phyloP scores from a whole-genome alignment of 2,888 invertebrate genomes.

The Meiosimyza platycephala region DNA sequence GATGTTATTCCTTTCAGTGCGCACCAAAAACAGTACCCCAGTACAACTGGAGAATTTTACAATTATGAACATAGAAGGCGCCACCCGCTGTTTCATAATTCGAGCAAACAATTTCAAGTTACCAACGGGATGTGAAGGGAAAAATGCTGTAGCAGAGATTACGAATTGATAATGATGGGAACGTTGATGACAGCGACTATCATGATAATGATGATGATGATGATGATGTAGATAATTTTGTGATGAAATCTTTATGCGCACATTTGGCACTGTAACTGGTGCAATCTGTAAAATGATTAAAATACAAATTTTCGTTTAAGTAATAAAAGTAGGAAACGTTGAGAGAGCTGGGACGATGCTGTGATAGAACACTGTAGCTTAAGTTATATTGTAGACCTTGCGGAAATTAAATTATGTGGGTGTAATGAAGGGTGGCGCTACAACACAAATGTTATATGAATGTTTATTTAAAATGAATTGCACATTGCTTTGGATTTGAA shows the following conservation, averaged over 20 bases:
- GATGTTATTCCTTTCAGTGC: neutral
- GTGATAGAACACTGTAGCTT: slow-evolving; percentile 27
- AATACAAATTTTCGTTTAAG: slow-evolving; percentile 16
- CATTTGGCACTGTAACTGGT: slow-evolving; percentile 32
- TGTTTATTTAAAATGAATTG: neutral
- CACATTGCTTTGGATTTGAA: neutral
- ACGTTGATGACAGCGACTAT: slow-evolving; percentile 4
- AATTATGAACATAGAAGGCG: slow-evolving; percentile 19
- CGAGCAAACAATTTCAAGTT: slow-evolving; percentile 11
- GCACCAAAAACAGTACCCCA: neutral
- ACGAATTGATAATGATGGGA: slow-evolving; percentile 18
- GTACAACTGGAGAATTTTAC: slow-evolving; percentile 7
- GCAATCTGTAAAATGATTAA: slow-evolving; percentile 30
- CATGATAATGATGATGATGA: slow-evolving; percentile 7
- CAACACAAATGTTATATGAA: neutral
- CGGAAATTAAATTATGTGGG: slow-evolving; percentile 53
- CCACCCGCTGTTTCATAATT: slow-evolving; percentile 38
- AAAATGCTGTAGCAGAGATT: slow-evolving; percentile 21
- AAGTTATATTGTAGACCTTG: slow-evolving; percentile 43
- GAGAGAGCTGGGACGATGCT: neutral
- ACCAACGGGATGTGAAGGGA: neutral
- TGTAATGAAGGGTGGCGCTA: slow-evolving; percentile 37
- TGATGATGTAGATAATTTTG: slow-evolving; percentile 4
- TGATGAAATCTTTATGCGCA: slow-evolving; percentile 18
- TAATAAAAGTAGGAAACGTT: neutral